These are phyloP conservation scores for Athalia cordata DNA, from an alignment of 2,888 invertebrate genomes.

Conservation along the genomic window DNA sequence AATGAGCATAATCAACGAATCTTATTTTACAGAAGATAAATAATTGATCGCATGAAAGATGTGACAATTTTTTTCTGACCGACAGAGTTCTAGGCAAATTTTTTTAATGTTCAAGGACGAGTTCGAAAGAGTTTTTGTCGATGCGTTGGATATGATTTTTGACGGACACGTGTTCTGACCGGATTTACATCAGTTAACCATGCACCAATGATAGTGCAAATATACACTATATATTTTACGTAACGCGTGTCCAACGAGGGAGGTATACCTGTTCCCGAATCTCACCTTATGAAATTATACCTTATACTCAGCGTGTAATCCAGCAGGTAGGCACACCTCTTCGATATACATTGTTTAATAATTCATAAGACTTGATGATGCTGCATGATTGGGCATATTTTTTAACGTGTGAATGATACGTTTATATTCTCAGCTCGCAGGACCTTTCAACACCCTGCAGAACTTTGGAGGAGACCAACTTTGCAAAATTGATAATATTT, in stretches of 20 bases:
- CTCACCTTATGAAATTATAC: constrained; percentile 25
- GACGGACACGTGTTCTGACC: no score
- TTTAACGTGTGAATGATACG: constrained; percentile 16
- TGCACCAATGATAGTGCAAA: constrained; percentile 31
- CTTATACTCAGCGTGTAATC: constrained; percentile 37
- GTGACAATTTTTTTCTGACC: not conserved
- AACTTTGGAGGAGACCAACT: constrained; percentile 11
- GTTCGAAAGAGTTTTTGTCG: no score
- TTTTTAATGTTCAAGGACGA: no score
- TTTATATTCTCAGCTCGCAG: constrained; percentile 19
- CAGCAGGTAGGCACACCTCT: constrained; percentile 46
- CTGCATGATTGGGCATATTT: constrained; percentile 33
- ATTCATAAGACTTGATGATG: constrained; percentile 42
- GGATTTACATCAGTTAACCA: no score
- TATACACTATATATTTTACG: constrained; percentile 7
- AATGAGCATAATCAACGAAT: constrained; percentile 51
- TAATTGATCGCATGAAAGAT: not conserved
- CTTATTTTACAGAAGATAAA: constrained; percentile 11
- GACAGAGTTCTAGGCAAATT: no score
- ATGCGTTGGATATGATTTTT: no score
- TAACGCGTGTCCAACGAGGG: constrained; percentile 24
- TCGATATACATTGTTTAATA: constrained; percentile 46
- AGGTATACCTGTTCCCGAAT: constrained; percentile 6
- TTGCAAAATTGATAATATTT: not conserved
- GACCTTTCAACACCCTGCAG: constrained; percentile 38